Evolutionary conservation across 2,113 vertebrate genomes (phyloP).

Genomic region (Paramormyrops kingsleyae): DNA sequence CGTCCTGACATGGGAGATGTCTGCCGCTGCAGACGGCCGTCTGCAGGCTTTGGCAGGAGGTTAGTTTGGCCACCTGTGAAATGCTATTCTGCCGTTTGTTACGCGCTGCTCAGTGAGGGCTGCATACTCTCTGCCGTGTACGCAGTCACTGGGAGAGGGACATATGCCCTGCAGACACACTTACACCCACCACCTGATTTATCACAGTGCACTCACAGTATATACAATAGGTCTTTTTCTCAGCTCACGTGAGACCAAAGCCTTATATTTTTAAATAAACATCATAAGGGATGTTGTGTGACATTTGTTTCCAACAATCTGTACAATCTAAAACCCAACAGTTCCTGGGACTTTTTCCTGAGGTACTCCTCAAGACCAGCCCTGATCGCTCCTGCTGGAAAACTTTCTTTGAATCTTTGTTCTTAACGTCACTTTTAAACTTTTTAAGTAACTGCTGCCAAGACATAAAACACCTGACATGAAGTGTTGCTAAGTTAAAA

Average conservation of each 20-base stretch:
- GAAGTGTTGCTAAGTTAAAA: slow-evolving; percentile 5
- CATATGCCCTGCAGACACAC: slow-evolving; percentile 36
- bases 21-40: not conserved
- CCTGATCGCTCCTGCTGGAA: not conserved
- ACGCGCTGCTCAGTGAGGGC: slow-evolving; percentile 57
- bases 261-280: not conserved
- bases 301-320: not conserved
- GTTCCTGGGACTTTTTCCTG: not conserved
- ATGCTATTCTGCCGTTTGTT: slow-evolving; percentile 37
- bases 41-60: not conserved
- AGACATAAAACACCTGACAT: slow-evolving; percentile 21
- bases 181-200: not conserved
- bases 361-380: not conserved
- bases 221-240: not conserved
- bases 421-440: slow-evolving; percentile 37
- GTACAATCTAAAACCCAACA: not conserved
- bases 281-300: not conserved
- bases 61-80: not conserved
- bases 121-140: slow-evolving; percentile 46
- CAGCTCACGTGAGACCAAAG: not conserved
- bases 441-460: slow-evolving; percentile 51
- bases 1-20: not conserved
- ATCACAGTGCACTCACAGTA: not conserved
- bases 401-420: not conserved
- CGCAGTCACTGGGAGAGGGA: slow-evolving; percentile 41